Percentiles rank a stretch among this genome's conserved stretches.
Evolutionary conservation across 2,888 invertebrate genomes (phyloP).

Genomic region (Leuctra nigra): DNA sequence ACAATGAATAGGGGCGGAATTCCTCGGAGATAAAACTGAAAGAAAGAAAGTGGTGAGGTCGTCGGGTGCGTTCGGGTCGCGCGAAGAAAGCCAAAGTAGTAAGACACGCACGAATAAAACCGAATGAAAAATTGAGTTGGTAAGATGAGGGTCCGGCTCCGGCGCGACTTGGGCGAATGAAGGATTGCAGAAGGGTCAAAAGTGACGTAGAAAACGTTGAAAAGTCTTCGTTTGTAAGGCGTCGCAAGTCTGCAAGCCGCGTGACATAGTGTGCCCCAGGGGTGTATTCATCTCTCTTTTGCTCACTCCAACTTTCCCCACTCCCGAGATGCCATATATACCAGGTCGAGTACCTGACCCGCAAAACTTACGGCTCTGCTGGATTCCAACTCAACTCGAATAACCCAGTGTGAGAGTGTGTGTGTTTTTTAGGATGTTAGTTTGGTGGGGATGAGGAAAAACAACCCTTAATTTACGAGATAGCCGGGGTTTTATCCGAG

Average conservation of each 20-base stretch:
- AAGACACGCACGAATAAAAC: slow-evolving; percentile 6
- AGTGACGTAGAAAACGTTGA: slow-evolving; percentile 19
- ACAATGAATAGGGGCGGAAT: neutral
- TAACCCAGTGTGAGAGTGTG: neutral
- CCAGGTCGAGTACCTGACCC: slow-evolving; percentile 17
- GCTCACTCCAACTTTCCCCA: slow-evolving; percentile 1
- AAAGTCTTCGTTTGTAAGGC: slow-evolving; percentile 4
- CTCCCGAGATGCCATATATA: neutral
- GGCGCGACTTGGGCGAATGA: slow-evolving; percentile 15
- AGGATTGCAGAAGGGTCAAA: slow-evolving; percentile 20
- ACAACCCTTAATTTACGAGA: slow-evolving; percentile 24
- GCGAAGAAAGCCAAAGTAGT: slow-evolving; percentile 3
- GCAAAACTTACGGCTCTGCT: slow-evolving; percentile 12
- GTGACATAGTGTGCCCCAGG: slow-evolving; percentile 24
- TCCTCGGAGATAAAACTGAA: neutral
- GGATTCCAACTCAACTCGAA: slow-evolving; percentile 21
- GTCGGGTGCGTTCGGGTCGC: no score
- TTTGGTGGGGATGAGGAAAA: slow-evolving; percentile 12
- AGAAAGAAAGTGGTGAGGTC: neutral
- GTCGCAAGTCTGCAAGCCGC: slow-evolving; percentile 18
- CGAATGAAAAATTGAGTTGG: slow-evolving; percentile 22
- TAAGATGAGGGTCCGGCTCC: slow-evolving; percentile 17
- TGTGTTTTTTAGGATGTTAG: neutral
- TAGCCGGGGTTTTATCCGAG: slow-evolving; percentile 19
- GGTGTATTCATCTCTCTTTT: slow-evolving; percentile 22